Base-by-base conservation (phyloP, 2,113 vertebrate genomes). In the Thunnus maccoyii region DNA sequence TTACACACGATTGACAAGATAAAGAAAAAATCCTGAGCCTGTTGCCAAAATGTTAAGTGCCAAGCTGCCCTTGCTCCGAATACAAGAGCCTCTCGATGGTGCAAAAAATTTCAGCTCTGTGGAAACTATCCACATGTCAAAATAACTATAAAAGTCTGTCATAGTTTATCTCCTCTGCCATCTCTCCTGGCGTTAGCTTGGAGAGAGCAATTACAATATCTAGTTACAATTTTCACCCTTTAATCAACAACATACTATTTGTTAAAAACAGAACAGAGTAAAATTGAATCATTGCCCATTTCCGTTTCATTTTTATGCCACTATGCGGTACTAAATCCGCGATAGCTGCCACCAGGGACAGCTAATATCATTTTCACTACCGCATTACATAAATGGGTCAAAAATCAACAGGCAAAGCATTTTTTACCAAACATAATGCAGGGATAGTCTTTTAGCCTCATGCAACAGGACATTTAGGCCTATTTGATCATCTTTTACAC, bases 351-450 rank as follows among this genome's bases (percentile, higher is more conserved):
- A 80, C 47, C 44, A 71, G 48, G 30, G 58, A 83, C 36, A 72
- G 64, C 41, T 9, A 9, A 77, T 80, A 80, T 74, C 3, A 36
- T 9, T 67, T 30, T 56, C 36, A 76, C 2, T n/a, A 30, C 74
- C 36, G 57, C 76, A 76, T 72, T 65, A 82, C 14, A 36, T 1
- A n/a, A 36, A 50, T 4, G 60, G 36, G 47, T 48, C 16, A 47
- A 32, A 78, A 78, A 88, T 89, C 80, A 76, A 86, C 82, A n/a
- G 4, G 10, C 36, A 62, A 47, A 76, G 30, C 14, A 54, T 68
- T 66, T 22, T 80, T 67, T 76, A 65, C 36, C 25, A 44, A 48
- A 1, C 47, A 63, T 30, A 32, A 58, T 50, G 65, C 16, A 60
- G 13, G 22, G 32, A 1, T 5, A 14, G 69, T 30, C 12, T 80